Evolutionary conservation across 2,113 vertebrate genomes (phyloP), one percentile per base, ranked within the genome.

Genomic region (Australoheros scitulus): DNA sequence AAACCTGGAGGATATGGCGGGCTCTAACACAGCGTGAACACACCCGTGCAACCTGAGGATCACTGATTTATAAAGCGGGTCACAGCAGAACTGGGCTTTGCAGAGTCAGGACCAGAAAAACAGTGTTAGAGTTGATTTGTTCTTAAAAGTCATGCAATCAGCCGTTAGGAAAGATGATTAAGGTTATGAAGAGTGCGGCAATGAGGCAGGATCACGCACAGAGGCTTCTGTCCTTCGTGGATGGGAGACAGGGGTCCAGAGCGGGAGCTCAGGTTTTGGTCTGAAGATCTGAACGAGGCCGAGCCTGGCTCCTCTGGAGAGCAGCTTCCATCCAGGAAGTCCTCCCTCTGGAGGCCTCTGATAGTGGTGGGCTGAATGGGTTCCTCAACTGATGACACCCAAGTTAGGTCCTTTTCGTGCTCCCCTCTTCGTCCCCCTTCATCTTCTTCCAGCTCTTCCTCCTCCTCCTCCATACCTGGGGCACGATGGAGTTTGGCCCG

Each of bases 381-480:
- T 58, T 95, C 95, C 90, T 96, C 96, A 36, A 95, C 89, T 1
- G 90, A 79, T 0, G 93, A 83, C 0, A 77, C 29, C 94, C 94
- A 95, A 26, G 80, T 89, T 57, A 82, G 72, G 10, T 94, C 92
- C 76, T 93, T 93, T 10, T 92, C 89, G 32, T 84, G 82, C 77
- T 92, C 87, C n/a, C 76, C 80, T 61, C 43, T 70, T 29, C 63
- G 65, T 29, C 70, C 78, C 0, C 83, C 90, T 52, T 92, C 92
- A 4, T 91, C 79, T 2, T 88, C 89, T 15, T 89, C 88, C 36
- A 83, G 47, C 38, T 90, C 91, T 32, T 92, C 91, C 0, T 93
- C 90, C 17, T 94, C 92, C 34, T 92, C 90, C 24, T 94, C 94
- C 76, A 92, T 76, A 3, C 88, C 89, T 2, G 92, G 84, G 60